These are phyloP conservation scores for Chaitophorus viminalis DNA, from an alignment of 2,888 invertebrate genomes.

Conservation along the genomic window DNA sequence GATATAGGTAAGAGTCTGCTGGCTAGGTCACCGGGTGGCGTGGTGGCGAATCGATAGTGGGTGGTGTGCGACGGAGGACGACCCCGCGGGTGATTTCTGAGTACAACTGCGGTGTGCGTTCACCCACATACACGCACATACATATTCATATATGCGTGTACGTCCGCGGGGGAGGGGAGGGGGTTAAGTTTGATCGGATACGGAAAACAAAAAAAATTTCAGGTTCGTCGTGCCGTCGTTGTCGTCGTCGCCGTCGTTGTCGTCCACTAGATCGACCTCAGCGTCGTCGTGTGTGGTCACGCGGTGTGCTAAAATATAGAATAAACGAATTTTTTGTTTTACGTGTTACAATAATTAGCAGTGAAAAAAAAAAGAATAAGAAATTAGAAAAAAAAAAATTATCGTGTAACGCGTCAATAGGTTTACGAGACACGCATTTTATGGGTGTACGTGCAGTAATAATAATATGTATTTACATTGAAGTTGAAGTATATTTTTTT, in stretches of 20 bases:
- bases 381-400: background rate
- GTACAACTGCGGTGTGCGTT: conserved; percentile 27
- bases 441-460: background rate
- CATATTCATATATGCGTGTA: background rate
- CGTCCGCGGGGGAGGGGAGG: background rate
- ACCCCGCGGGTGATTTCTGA: conserved; percentile 13
- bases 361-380: background rate
- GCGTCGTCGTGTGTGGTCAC: background rate
- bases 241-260: too few species aligned
- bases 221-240: background rate
- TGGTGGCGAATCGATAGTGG: conserved; percentile 57
- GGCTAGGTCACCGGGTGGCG: conserved; percentile 51
- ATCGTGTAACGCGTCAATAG: background rate
- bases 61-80: background rate
- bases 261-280: background rate
- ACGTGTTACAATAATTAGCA: background rate
- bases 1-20: conserved; percentile 17
- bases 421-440: background rate
- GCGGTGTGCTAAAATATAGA: background rate
- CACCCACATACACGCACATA: background rate
- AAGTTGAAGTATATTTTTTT: background rate
- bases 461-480: background rate
- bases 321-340: background rate
- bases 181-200: background rate
- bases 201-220: background rate